Evolutionary conservation across 2,113 vertebrate genomes (phyloP), one percentile per base, ranked within the genome.

Genomic region (Malurus elegans): DNA sequence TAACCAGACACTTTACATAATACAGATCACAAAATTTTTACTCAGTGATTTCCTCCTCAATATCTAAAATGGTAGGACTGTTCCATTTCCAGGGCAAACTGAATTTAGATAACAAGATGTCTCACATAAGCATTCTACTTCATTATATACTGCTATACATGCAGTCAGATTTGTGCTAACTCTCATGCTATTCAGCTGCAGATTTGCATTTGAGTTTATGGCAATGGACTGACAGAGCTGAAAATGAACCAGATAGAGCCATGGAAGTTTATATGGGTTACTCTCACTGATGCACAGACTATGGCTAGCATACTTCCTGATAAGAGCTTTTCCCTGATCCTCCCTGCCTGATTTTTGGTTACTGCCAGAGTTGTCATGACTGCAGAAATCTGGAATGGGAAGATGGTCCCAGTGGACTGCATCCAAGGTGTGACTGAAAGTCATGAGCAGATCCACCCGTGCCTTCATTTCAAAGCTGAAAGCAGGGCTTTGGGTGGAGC

Each of bases 101-200:
- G 40, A 76, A 61, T 18, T 38, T 42, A 23, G 42, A 21, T 67
- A 80, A 26, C 28, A 48, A 44, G 14, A 65, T 36, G 14, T 16
- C 23, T 53, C 60, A 67, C 32, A 20, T 29, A 61, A 38, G 8
- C 24, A 67, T 54, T 87, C 38, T 28, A 18, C 14, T 89, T 83
- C 60, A 34, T 28, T 25, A 23, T 24, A 57, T 16, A 9, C 23
- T 69, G 15, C 38, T n/a, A n/a, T 3, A 17, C 18, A 34, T 28
- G 18, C 10, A 12, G 38, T 50, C 45, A 88, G 57, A 79, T n/a
- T 16, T 62, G 42, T 34, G 31, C 21, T 36, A 5, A 86, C 38
- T 75, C 28, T 56, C 50, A 74, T 0, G 1, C 6, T 74, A 6
- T 26, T 88, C 40, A 66, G 51, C 29, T 12, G 15, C 1, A 3